Evolutionary conservation across 2,113 vertebrate species (phyloP), one percentile per base, ranked within the genome.

Genomic region (Engraulis encrasicolus): DNA sequence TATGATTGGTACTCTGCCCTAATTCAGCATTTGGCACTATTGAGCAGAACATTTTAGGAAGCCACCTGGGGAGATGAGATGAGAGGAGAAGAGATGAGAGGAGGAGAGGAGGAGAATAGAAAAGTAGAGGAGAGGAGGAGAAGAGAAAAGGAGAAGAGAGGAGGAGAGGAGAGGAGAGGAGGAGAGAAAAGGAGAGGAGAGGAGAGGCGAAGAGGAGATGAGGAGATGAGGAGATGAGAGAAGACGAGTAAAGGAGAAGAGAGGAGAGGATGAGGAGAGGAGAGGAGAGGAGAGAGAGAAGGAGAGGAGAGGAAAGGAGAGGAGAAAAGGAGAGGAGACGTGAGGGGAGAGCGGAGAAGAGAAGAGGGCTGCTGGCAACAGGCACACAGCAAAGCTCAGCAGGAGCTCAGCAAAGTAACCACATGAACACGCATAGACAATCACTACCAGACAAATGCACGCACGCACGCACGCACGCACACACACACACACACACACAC

Each of bases 341-440:
- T 83, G 79, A 81, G 87, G 81, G 88, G 89, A 79, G 49, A 83
- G 80, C 12, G 71, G 37, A 85, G 82, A 9, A 45, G 40, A 45
- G 40, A 3, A 45, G 81, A 66, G 84, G 50, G 52, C 82, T 78
- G 74, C 78, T 79, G 87, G 37, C 85, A 88, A 85, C 87, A 86
- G 49, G 49, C 36, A 54, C 80, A 83, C 54, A 87, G 85, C 89
- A 85, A n/a, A 84, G 86, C 85, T 82, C 91, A 91, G 91, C 86
- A 88, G 90, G 90, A 89, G 82, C 81, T 81, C 85, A 87, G 23
- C 85, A 88, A 90, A 89, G 85, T 90, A 91, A 90, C 90, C 90
- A 88, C 90, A 92, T 89, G 84, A 83, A 90, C 86, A 89, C 87
- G 86, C 91, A 87, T 89, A 83, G 87, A 89, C 80, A 88, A 91